Conservation (phyloP, 2,888 invertebrate genomes). For the Mantis religiosa region DNA sequence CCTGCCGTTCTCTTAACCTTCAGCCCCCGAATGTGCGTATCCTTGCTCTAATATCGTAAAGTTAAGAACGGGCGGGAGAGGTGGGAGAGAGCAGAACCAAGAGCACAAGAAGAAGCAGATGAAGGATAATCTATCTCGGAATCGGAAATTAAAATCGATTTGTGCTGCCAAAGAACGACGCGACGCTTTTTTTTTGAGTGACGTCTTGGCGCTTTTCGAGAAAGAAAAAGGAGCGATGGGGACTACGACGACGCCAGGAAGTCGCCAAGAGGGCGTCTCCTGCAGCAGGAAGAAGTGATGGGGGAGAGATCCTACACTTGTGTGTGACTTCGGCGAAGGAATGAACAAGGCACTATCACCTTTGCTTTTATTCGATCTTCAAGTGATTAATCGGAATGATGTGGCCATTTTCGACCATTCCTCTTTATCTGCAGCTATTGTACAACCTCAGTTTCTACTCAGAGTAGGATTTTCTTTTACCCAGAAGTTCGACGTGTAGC, state of each 20-base stretch:
- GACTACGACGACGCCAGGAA: conserved; percentile 26
- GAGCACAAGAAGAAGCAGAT: not conserved
- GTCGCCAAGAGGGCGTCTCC: conserved; percentile 24
- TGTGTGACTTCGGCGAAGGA: not conserved
- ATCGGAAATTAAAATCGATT: conserved; percentile 34
- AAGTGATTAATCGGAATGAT: too few relatives aligned
- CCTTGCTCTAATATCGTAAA: conserved; percentile 20
- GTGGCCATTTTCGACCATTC: too few relatives aligned
- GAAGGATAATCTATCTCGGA: conserved; percentile 28
- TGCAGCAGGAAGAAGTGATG: not conserved
- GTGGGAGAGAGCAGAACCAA: not conserved
- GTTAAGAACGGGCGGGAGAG: conserved; percentile 11
- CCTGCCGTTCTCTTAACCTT: conserved; percentile 2
- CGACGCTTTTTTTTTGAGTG: conserved; percentile 18
- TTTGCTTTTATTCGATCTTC: not conserved
- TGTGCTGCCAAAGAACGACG: conserved; percentile 26
- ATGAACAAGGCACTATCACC: not conserved
- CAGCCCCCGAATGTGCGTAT: not conserved
- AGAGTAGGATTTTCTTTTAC: too few relatives aligned
- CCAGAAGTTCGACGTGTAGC: too few relatives aligned
- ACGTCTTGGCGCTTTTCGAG: not conserved
- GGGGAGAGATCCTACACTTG: not conserved
- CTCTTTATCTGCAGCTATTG: too few relatives aligned
- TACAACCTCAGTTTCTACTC: too few relatives aligned
- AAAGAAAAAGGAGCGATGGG: not conserved